Evolutionary conservation across 2,888 invertebrate genomes (phyloP), one percentile per base, ranked within the genome.

Genomic region (Hydroisotoma schaefferi): DNA sequence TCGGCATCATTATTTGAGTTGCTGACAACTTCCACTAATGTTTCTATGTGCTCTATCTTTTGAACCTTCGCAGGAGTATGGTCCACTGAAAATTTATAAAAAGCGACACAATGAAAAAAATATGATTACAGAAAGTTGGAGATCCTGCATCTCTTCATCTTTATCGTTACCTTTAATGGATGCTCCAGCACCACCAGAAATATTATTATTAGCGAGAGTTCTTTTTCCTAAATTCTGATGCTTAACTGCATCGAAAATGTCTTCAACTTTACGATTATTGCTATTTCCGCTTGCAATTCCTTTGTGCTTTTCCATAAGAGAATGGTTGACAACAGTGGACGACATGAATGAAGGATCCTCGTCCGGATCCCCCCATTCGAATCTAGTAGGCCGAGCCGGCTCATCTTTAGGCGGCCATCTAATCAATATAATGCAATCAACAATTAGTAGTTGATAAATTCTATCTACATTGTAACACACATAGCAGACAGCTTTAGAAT

Each of bases 281-380:
- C 49, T 37, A 18, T 27, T 47, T 57, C 63, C 52, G 40, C 56
- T 61, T 18, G 62, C 57, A 29, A 66, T 52, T 28, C 54, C 71
- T 64, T 52, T 66, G 63, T 84, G 83, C 56, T 83, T 80, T 18
- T 71, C 69, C 65, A 68, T 65, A 20, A 67, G 22, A 1, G 65
- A 54, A 33, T 65, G 65, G 49, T 62, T 61, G 2, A 61, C 65
- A 27, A 67, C 44, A 83, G 81, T 25, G 87, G 78, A 2, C 87
- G 87, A 73, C 87, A 87, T 2, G 87, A 87, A 72, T 87, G 84
- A 70, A 87, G 87, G 15, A 85, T 85, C 53, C 80, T 81, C 58
- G 62, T 84, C 84, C 25, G 85, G 81, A 51, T 87, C 87, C 0
- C 87, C 87, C 75, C 87, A 81, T 75, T 88, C 88, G 75, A 84